Evolutionary conservation across 2,797 vertebrate species (phyloP).

Genomic region (Streptopelia turtur): DNA sequence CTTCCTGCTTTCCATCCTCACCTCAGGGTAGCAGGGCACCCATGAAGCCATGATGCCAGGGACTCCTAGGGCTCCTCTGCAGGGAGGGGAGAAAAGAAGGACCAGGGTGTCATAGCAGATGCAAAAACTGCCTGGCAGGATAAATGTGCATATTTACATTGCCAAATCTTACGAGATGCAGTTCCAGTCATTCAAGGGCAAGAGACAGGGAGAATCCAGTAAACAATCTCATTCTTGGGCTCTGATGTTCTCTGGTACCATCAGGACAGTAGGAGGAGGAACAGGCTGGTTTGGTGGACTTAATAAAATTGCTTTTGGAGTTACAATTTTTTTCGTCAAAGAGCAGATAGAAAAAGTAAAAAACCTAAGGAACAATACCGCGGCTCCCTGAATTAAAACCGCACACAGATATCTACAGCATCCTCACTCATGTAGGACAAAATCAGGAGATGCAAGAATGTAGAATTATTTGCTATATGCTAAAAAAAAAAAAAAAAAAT

Average conservation of each 20-base stretch:
- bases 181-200: neutral
- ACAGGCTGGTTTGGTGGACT: neutral
- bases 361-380: neutral
- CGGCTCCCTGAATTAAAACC: neutral
- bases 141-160: neutral
- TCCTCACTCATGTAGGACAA: neutral
- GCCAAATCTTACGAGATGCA: neutral
- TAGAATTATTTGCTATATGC: neutral
- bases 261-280: neutral
- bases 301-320: neutral
- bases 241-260: neutral
- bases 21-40: neutral
- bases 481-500: neutral
- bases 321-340: neutral
- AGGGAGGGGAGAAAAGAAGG: neutral
- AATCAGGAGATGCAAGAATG: neutral
- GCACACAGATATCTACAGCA: neutral
- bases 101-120: neutral
- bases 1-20: neutral
- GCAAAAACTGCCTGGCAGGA: neutral
- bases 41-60: accelerated
- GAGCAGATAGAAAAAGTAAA: neutral
- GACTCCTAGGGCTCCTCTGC: neutral
- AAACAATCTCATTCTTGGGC: neutral
- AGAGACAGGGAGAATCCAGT: neutral